Evolutionary conservation across 2,113 vertebrate genomes (phyloP).

Genomic region (Vulpes ferrilata): DNA sequence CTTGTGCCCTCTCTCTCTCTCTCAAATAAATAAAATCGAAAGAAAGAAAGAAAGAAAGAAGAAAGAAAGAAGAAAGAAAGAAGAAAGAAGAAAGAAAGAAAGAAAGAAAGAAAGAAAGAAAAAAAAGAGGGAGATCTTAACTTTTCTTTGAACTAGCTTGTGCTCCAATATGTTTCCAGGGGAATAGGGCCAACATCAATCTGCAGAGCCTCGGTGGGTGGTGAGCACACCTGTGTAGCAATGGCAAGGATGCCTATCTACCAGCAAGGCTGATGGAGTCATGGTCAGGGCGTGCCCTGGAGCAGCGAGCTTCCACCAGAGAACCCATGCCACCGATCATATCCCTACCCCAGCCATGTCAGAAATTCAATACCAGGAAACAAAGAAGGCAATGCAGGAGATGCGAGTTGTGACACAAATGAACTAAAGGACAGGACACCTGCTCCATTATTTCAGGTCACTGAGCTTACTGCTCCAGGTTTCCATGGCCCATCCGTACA

Average conservation of each 20-base stretch:
- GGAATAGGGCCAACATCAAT: neutral
- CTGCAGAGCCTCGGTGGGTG: neutral
- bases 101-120: neutral
- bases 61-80: neutral
- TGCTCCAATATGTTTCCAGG: neutral
- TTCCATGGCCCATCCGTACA: neutral
- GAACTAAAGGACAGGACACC: neutral
- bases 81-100: neutral
- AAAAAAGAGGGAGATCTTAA: neutral
- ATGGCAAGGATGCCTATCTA: neutral
- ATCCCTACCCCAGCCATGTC: neutral
- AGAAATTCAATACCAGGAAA: neutral
- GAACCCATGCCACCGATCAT: neutral
- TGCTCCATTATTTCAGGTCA: neutral
- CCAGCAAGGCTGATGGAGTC: neutral
- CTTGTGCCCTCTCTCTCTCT: neutral
- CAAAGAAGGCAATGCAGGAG: neutral
- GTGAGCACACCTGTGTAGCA: rapidly evolving
- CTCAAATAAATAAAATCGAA: neutral
- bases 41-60: neutral
- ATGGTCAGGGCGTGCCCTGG: neutral
- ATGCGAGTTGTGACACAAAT: neutral
- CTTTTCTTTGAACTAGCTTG: neutral
- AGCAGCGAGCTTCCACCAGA: neutral
- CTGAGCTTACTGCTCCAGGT: neutral